Conservation (phyloP, 2,113 vertebrate genomes). For the Platycercus adscitus region DNA sequence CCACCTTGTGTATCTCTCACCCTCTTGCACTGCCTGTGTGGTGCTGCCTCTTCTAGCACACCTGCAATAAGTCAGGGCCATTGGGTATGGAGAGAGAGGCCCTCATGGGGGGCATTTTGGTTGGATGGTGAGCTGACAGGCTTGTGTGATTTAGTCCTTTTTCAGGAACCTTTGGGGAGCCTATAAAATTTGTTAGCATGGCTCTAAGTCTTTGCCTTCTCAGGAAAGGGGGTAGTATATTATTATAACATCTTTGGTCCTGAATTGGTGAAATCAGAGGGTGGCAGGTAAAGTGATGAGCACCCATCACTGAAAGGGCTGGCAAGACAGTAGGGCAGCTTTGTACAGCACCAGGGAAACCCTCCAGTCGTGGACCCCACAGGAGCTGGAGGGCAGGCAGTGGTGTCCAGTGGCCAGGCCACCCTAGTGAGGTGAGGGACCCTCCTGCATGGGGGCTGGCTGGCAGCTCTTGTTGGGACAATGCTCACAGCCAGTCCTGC, state of each 20-base stretch:
- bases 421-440: accelerated
- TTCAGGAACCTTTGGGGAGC: background rate
- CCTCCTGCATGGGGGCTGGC: accelerated
- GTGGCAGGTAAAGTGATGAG: accelerated
- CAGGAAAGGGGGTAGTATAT: background rate
- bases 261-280: accelerated
- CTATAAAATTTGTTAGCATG: accelerated
- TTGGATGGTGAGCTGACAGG: background rate
- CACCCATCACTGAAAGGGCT: background rate
- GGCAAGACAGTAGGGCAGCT: accelerated
- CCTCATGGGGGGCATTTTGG: background rate
- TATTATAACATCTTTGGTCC: background rate
- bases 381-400: background rate
- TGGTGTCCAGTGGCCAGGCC: background rate
- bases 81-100: background rate
- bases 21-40: accelerated
- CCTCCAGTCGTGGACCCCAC: background rate
- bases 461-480: background rate
- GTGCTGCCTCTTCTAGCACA: background rate
- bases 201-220: background rate
- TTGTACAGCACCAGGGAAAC: background rate
- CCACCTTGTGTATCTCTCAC: background rate
- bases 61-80: background rate
- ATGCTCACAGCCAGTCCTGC: background rate
- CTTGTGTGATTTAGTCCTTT: background rate